Evolutionary conservation across 2,797 vertebrate species (phyloP).

Genomic region (Rousettus madagascariensis): DNA sequence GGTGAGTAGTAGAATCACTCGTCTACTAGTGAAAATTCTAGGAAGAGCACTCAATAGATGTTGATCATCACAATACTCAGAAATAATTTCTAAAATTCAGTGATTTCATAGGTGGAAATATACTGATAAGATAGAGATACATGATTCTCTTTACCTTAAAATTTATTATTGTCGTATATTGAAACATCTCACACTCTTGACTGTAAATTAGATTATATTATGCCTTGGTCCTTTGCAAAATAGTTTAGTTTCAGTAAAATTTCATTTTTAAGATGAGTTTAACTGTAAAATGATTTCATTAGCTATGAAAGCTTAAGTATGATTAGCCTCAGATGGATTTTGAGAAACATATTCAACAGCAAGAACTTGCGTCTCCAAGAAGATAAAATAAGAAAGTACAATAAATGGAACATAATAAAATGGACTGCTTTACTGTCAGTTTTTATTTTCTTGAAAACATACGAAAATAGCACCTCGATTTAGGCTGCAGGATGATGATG

Average conservation of each 20-base stretch:
- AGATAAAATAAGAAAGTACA: neutral
- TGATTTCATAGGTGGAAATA: neutral
- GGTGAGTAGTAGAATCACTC: slow-evolving; percentile 84
- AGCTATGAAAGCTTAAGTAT: neutral
- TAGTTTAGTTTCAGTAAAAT: neutral
- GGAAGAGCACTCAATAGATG: neutral
- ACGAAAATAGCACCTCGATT: neutral
- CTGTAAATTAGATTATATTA: neutral
- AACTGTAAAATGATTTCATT: neutral
- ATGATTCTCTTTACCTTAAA: neutral
- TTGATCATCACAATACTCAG: neutral
- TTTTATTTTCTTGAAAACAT: neutral
- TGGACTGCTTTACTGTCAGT: neutral
- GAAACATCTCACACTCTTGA: neutral
- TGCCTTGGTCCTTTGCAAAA: neutral
- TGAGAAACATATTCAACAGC: neutral
- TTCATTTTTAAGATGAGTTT: neutral
- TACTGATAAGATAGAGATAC: neutral
- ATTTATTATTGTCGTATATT: neutral
- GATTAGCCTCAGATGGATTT: neutral
- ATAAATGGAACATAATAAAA: neutral
- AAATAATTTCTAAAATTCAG: neutral
- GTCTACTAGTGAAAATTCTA: slow-evolving; percentile 13
- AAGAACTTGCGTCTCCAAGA: slow-evolving; percentile 4
- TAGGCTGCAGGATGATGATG: neutral